These are phyloP conservation scores for Rhabdornis inornatus DNA, from an alignment of 2,113 vertebrate species.

Conservation along the genomic window DNA sequence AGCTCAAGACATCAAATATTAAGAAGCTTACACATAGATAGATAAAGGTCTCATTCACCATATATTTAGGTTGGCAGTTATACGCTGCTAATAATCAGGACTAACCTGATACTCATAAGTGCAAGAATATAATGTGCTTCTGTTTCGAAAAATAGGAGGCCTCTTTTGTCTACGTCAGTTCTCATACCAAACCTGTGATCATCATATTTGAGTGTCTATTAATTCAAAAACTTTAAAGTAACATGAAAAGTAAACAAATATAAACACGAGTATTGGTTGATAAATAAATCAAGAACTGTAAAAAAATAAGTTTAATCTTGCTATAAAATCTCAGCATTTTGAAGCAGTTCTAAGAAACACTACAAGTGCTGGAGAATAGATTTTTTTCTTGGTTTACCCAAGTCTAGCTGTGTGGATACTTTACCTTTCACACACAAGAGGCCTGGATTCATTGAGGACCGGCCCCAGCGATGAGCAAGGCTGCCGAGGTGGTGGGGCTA, in stretches of 20 bases:
- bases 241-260: not conserved
- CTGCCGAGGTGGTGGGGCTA: slow-evolving; percentile 91
- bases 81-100: not conserved
- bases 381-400: not conserved
- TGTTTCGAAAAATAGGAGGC: not conserved
- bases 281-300: not conserved
- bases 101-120: not conserved
- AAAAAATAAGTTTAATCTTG: not conserved
- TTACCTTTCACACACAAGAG: slow-evolving; percentile 94
- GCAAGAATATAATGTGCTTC: not conserved
- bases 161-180: not conserved
- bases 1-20: not conserved
- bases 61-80: not conserved
- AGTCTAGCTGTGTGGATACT: not conserved
- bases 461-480: slow-evolving; percentile 90
- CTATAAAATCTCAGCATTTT: not conserved
- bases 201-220: not conserved
- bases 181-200: not conserved
- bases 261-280: not conserved
- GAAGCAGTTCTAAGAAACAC: not conserved
- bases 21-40: not conserved
- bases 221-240: not conserved
- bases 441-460: slow-evolving; percentile 82
- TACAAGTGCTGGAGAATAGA: no score
- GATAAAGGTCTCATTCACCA: not conserved